Percentiles rank a stretch among this genome's conserved stretches.
Conservation (phyloP, 2,113 vertebrate genomes). For the Rostratula benghalensis region DNA sequence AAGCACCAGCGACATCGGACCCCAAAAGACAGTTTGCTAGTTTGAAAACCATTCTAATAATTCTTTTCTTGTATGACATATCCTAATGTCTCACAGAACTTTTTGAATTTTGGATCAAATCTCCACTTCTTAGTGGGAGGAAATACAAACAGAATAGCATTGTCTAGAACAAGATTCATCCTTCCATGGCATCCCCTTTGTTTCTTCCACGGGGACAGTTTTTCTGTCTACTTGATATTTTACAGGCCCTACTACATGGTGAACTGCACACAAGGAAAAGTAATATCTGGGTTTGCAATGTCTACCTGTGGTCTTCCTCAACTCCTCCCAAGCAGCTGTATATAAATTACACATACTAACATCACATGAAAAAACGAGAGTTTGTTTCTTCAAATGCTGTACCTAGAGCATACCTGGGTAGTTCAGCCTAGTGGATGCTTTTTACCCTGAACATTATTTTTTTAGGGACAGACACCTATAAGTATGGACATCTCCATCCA, state of each 20-base stretch:
- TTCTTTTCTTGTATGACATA: neutral
- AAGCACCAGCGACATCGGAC: neutral
- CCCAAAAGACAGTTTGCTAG: neutral
- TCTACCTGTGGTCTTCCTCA: neutral
- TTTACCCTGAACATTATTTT: neutral
- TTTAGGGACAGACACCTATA: neutral
- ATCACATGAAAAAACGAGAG: neutral
- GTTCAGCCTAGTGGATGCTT: neutral
- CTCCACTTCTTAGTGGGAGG: neutral
- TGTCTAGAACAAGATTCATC: neutral
- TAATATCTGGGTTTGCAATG: neutral
- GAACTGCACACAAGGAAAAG: neutral
- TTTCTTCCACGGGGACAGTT: neutral
- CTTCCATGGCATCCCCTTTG: neutral
- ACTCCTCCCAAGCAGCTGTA: neutral
- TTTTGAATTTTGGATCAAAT: neutral
- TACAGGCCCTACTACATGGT: neutral
- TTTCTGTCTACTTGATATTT: neutral
- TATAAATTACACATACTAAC: neutral
- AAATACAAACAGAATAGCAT: neutral
- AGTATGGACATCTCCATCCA: neutral
- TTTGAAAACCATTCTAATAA: neutral
- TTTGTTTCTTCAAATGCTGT: neutral
- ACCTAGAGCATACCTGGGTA: neutral
- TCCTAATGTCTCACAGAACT: neutral